Evolutionary conservation across 2,797 vertebrate genomes (phyloP), one percentile per base, ranked within the genome.

Genomic region (Lerista edwardsae): DNA sequence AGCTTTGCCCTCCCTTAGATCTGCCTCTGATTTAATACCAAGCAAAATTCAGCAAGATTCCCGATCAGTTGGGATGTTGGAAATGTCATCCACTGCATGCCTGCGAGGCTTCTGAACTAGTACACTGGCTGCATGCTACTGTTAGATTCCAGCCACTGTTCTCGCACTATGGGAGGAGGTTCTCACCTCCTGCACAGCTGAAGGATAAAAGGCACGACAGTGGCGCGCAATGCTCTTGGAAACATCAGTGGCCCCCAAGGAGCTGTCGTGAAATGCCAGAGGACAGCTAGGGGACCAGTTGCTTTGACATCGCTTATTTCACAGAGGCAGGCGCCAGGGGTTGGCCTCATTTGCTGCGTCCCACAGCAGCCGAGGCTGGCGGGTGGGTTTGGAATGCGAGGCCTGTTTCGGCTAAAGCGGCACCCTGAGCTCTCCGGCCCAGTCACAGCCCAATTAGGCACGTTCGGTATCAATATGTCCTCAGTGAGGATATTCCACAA

Each of bases 231-330:
- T 0, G 65, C 47, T 86, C 80, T 44, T 77, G 68, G 57, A 86
- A 41, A 29, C 51, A 79, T 81, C 67, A 79, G 36, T 12, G 84
- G 25, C 41, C 39, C n/a, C 75, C 25, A 72, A n/a, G 84, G 89
- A 90, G 14, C 7, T 21, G 25, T 1, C 10, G 62, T 12, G 31
- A 85, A 91, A 87, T 81, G 85, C 51, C 2, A 0, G 88, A 88
- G 73, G 15, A 23, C n/a, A 68, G 64, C 36, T 64, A 83, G 73
- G 89, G 85, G 86, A 90, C 88, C 83, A 87, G 88, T 47, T 36
- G 78, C 17, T 31, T 0, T 61, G 82, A 77, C 25, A 57, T 34
- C 7, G 25, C 47, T 81, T 44, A 82, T 86, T 80, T 76, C 82
- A n/a, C 34, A 39, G 73, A 72, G 25, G 25, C 23, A 27, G 17